Evolutionary conservation across 2,888 invertebrate genomes (phyloP), one percentile per base, ranked within the genome.

Genomic region (Tortricodes alternella): DNA sequence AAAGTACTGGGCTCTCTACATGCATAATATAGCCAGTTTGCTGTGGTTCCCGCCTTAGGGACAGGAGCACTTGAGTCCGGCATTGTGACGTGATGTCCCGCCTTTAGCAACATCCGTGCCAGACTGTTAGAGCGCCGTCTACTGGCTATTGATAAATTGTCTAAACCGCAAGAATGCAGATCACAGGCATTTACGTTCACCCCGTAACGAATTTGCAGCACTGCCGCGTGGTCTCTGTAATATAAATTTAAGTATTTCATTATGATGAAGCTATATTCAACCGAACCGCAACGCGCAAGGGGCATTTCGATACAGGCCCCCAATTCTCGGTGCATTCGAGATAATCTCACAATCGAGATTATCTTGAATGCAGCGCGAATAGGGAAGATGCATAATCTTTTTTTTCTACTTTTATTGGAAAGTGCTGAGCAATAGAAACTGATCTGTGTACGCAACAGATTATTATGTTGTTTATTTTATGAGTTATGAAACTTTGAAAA

Each of bases 141-240:
- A 60, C 91, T 89, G 7, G 92, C 92, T 62, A 92, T 84, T 13
- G 91, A 86, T 41, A 93, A 73, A 68, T 92, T 92, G 64, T 93
- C 93, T 52, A 93, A 83, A 3, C 83, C 84, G 62, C 89, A 92
- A 1, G 92, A 86, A 50, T 91, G 85, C 53, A 92, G 83, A 66
- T 93, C 92, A 60, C 91, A 90, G 2, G 91, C 78, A 71, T 93
- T 94, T 0, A 94, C 93, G 67, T 94, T 92, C 7, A 93, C 93
- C 24, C 94, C 94, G 62, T 93, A 91, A 50, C 92, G 89, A 46
- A 94, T 91, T 7, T 94, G 81, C 8, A 92, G 74, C 37, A 89
- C 80, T 2, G 93, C 93, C 8, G 92, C 92, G 50, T 83, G 69
- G 61, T 89, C 86, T 63, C 91, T 91, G 81, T 65, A 56, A 83